These are phyloP conservation scores for Calidris pygmaea DNA, from an alignment of 2,113 vertebrate species.

Conservation along the genomic window DNA sequence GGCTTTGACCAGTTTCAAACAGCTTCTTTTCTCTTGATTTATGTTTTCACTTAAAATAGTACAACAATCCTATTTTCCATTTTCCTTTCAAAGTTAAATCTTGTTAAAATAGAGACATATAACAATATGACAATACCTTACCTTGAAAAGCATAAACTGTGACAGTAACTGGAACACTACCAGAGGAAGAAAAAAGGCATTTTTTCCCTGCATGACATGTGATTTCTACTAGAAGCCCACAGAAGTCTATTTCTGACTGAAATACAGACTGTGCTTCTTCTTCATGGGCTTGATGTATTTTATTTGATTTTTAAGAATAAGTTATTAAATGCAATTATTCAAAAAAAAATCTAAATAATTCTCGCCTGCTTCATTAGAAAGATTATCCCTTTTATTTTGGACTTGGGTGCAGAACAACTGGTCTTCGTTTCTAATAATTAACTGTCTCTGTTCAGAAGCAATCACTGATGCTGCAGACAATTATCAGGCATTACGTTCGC, in stretches of 20 bases:
- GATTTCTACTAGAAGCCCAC: not conserved
- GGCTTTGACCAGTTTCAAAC: not conserved
- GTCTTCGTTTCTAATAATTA: slow-evolving; percentile 5
- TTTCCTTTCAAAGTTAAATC: not conserved
- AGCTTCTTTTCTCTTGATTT: not conserved
- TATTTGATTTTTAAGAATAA: not conserved
- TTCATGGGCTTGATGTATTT: not conserved
- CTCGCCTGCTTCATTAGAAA: not conserved
- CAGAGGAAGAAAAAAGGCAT: not conserved
- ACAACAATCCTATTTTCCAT: not conserved
- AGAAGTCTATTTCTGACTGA: not conserved
- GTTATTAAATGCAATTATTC: not conserved
- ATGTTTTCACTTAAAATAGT: not conserved
- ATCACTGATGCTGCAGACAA: not conserved
- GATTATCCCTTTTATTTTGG: not conserved
- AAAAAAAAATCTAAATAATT: not conserved
- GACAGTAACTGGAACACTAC: not conserved
- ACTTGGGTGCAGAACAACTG: not conserved
- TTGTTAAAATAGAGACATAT: not conserved
- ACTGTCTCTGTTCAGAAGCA: slow-evolving; percentile 12
- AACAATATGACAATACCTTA: not conserved
- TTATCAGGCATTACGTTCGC: not conserved
- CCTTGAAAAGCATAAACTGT: not conserved
- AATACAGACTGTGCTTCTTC: not conserved
- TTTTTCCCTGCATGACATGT: not conserved